A percentile compares a stretch with the other conserved stretches of the same genome.
Conservation (phyloP, 2,113 vertebrate species). For the Synodontis membranacea region DNA sequence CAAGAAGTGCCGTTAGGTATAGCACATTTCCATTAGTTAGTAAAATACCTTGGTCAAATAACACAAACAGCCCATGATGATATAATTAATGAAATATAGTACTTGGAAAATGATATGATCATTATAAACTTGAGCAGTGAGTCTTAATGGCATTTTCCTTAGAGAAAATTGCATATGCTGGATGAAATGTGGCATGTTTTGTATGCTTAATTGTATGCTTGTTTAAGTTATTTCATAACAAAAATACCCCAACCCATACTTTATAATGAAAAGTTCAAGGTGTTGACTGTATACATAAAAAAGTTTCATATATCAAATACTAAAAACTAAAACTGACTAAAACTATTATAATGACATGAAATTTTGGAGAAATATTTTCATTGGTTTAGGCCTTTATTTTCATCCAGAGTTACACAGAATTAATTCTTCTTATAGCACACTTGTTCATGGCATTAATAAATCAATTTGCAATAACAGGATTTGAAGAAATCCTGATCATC, state of each 20-base stretch:
- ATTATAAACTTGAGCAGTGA: not conserved
- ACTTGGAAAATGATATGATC: not conserved
- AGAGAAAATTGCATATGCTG: not conserved
- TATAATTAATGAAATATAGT: constrained; percentile 1
- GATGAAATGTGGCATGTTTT: not conserved
- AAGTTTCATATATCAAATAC: not conserved
- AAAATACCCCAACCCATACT: not conserved
- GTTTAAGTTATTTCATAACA: not conserved
- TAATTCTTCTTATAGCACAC: not conserved
- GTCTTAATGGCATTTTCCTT: not conserved
- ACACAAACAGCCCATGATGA: not conserved
- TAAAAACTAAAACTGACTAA: not conserved
- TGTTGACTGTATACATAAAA: not conserved
- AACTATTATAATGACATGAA: not conserved
- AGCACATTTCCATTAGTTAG: not conserved
- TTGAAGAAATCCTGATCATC: not conserved
- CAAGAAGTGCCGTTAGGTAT: not conserved
- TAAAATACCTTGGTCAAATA: not conserved
- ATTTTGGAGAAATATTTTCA: not conserved
- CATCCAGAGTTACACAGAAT: not conserved
- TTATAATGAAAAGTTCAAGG: not conserved
- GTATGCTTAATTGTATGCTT: not conserved
- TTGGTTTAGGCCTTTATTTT: not conserved
- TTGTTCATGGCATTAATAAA: not conserved
- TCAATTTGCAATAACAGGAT: not conserved